Evolutionary conservation across 1,140 invertebrate genomes (phyloP).

Genomic region (Drosophila nikananu): DNA sequence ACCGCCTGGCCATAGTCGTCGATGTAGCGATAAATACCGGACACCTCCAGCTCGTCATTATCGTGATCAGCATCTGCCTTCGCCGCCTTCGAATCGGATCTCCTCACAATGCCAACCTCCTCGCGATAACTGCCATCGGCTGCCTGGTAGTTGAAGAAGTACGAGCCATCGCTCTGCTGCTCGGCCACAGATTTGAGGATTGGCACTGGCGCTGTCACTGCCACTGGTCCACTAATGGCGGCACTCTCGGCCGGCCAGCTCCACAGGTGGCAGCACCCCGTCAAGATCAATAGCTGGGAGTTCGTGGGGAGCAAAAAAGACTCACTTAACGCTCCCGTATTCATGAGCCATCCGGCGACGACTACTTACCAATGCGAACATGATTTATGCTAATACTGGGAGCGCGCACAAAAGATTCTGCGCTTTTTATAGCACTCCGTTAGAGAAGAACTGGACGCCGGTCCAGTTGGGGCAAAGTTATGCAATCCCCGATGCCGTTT

Average conservation of each 20-base stretch:
- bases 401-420: conserved; percentile 58
- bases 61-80: neutral
- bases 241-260: conserved; percentile 22
- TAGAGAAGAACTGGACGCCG: conserved; percentile 4
- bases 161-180: conserved; percentile 77
- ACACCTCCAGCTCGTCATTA: conserved; percentile 68
- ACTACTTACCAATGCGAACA: conserved; percentile 75
- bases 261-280: conserved; percentile 32
- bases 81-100: neutral
- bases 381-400: conserved; percentile 79
- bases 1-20: conserved; percentile 89
- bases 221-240: conserved; percentile 29
- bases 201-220: conserved; percentile 46
- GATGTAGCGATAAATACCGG: conserved; percentile 87
- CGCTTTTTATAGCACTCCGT: conserved; percentile 65
- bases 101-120: conserved; percentile 67
- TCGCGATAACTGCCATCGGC: conserved; percentile 77
- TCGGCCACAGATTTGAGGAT: conserved; percentile 66
- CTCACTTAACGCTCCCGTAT: conserved; percentile 17
- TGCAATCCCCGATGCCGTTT: conserved; percentile 37
- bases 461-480: conserved; percentile 29
- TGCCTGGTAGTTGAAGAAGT: conserved; percentile 71
- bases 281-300: conserved; percentile 30
- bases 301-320: neutral
- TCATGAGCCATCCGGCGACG: conserved; percentile 26